These are phyloP conservation scores for Hipposideros larvatus DNA, from an alignment of 2,797 vertebrate genomes.

Conservation along the genomic window DNA sequence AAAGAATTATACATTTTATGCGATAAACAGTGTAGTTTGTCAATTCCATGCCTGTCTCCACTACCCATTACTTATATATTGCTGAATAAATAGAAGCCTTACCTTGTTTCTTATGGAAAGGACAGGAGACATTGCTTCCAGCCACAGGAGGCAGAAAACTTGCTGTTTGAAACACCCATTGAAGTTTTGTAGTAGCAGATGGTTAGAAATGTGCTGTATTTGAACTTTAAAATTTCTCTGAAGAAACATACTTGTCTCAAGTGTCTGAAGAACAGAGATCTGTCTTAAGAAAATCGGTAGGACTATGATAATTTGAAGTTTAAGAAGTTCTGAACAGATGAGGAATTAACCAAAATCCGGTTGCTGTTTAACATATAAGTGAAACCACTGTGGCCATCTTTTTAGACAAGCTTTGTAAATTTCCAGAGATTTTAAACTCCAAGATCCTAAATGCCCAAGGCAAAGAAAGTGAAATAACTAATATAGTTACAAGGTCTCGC, in stretches of 20 bases:
- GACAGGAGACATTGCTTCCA: constrained; percentile 61
- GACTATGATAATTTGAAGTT: constrained; percentile 66
- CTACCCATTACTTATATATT: background rate
- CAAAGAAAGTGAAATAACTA: constrained; percentile 78
- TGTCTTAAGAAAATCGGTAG: constrained; percentile 68
- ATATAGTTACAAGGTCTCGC: constrained; percentile 72
- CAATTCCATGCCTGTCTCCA: background rate
- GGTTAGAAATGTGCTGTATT: constrained; percentile 75
- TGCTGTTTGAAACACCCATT: constrained; percentile 72
- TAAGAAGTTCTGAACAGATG: constrained; percentile 60
- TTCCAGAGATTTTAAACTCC: constrained; percentile 73
- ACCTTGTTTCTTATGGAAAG: background rate
- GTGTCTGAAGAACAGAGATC: constrained; percentile 68
- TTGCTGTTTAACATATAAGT: constrained; percentile 69
- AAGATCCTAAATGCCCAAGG: constrained; percentile 72
- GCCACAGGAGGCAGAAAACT: constrained; percentile 64
- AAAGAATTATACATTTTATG: constrained; percentile 51
- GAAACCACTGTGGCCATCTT: constrained; percentile 53
- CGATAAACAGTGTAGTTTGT: constrained; percentile 4
- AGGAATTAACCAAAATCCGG: constrained; percentile 53
- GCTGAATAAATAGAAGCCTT: constrained; percentile 23
- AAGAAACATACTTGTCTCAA: constrained; percentile 72
- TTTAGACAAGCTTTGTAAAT: constrained; percentile 80
- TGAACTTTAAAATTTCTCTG: constrained; percentile 80
- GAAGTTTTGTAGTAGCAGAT: constrained; percentile 69